A percentile compares a stretch with the other conserved stretches of the same genome.
These are phyloP conservation scores for Tiliqua scincoides DNA, from an alignment of 2,113 vertebrate genomes.

Conservation along the genomic window DNA sequence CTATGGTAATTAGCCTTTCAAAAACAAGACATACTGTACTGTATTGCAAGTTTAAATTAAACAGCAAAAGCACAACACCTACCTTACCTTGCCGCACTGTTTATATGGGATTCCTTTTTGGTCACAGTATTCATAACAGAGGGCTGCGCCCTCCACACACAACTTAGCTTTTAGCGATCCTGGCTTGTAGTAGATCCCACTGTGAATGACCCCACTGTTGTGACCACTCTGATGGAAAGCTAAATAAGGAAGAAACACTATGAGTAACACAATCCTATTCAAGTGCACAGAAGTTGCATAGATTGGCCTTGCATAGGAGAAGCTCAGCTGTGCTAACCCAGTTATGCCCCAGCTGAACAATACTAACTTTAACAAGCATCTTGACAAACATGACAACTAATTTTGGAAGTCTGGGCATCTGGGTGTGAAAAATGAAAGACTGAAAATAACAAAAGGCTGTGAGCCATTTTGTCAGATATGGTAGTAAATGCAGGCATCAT, in stretches of 20 bases:
- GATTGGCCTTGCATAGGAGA: background rate
- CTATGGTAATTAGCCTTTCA: background rate
- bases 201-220: conserved; percentile 98
- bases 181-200: conserved; percentile 95
- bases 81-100: conserved; percentile 89
- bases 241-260: conserved; percentile 58
- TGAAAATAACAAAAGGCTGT: background rate
- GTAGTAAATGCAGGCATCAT: conserved; percentile 19
- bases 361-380: fast-evolving
- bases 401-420: fast-evolving
- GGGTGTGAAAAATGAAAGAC: fast-evolving
- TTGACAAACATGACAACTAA: fast-evolving
- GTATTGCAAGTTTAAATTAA: background rate
- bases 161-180: conserved; percentile 94
- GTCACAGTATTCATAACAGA: conserved; percentile 92
- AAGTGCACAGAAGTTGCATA: background rate
- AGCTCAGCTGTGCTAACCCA: background rate
- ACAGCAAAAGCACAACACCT: background rate
- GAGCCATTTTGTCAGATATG: background rate
- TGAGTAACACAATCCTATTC: background rate
- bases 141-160: conserved; percentile 88
- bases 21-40: background rate
- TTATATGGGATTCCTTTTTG: conserved; percentile 90
- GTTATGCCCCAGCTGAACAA: background rate
- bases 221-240: conserved; percentile 93